Conservation (phyloP, 2,113 vertebrate species). For the Cinclus mexicanus region DNA sequence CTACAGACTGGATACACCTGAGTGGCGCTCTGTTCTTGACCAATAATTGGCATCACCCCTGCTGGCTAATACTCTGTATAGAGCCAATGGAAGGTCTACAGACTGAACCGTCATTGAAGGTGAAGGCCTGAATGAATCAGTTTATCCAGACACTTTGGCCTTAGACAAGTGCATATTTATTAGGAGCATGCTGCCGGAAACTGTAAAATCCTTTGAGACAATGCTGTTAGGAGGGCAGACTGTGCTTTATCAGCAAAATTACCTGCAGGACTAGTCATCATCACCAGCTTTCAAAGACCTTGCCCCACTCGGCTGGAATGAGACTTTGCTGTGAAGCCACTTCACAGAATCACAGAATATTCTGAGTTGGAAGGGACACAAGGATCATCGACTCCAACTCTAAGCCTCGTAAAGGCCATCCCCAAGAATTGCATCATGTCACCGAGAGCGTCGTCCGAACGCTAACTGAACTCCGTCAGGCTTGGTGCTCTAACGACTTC, state of each 20-base stretch:
- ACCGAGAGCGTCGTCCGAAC: neutral
- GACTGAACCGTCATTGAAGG: rapidly evolving
- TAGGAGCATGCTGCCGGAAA: no score
- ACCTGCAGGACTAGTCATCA: no score
- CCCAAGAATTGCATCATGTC: rapidly evolving
- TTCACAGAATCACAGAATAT: neutral
- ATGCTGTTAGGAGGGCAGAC: no score
- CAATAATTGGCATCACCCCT: rapidly evolving
- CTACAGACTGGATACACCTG: no score
- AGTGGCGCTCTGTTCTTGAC: neutral
- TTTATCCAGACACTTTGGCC: neutral
- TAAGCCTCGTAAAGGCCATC: neutral
- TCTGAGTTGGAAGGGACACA: neutral
- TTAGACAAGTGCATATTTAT: neutral
- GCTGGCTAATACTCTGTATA: rapidly evolving
- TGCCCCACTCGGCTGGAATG: rapidly evolving
- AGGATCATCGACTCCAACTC: neutral
- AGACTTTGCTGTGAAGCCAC: no score
- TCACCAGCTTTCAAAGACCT: no score
- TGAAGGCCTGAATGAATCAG: neutral
- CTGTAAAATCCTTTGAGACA: no score
- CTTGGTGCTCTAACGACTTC: neutral
- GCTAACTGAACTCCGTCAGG: neutral
- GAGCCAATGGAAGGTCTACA: neutral
- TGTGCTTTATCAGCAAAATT: no score